Percentiles rank a stretch among this genome's conserved stretches.
Conservation (phyloP, 2,797 vertebrate species). For the Siniperca undulata region DNA sequence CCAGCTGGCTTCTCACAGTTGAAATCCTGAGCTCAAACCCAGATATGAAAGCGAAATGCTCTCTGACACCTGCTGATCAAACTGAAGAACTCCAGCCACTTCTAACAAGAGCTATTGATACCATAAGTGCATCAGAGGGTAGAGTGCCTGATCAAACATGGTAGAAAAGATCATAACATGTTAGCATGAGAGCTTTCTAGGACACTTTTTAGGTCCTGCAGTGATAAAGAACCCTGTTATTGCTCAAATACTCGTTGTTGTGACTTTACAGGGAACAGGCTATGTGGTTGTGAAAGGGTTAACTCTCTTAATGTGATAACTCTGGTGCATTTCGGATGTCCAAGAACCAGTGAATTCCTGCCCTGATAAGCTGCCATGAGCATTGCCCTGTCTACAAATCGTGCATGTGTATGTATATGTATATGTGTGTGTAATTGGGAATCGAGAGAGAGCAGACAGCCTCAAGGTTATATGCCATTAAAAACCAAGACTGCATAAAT, state of each 20-base stretch:
- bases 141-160: slow-evolving; percentile 12
- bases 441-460: slow-evolving; percentile 55
- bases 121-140: slow-evolving; percentile 25
- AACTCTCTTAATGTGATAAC: slow-evolving; percentile 64
- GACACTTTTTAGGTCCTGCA: not conserved
- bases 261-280: not conserved
- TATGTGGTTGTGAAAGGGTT: slow-evolving; percentile 56
- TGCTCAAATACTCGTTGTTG: not conserved
- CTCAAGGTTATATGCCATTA: slow-evolving; percentile 80
- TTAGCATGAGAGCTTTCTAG: not conserved
- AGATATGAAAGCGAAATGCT: slow-evolving; percentile 57
- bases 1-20: slow-evolving; percentile 71
- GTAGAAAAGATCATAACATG: not conserved
- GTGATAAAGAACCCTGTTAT: not conserved
- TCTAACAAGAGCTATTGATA: slow-evolving; percentile 23
- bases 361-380: slow-evolving; percentile 79
- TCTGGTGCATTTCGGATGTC: slow-evolving; percentile 67
- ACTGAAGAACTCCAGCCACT: slow-evolving; percentile 61
- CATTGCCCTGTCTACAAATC: slow-evolving; percentile 60
- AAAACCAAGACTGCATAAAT: slow-evolving; percentile 76
- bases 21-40: slow-evolving; percentile 58
- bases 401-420: slow-evolving; percentile 15
- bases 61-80: slow-evolving; percentile 79
- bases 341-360: slow-evolving; percentile 83
- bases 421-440: slow-evolving; percentile 31